A percentile compares a stretch with the other conserved stretches of the same genome.
These are phyloP conservation scores for Megaceryle maxima DNA, from an alignment of 2,113 vertebrate species.

Conservation along the genomic window DNA sequence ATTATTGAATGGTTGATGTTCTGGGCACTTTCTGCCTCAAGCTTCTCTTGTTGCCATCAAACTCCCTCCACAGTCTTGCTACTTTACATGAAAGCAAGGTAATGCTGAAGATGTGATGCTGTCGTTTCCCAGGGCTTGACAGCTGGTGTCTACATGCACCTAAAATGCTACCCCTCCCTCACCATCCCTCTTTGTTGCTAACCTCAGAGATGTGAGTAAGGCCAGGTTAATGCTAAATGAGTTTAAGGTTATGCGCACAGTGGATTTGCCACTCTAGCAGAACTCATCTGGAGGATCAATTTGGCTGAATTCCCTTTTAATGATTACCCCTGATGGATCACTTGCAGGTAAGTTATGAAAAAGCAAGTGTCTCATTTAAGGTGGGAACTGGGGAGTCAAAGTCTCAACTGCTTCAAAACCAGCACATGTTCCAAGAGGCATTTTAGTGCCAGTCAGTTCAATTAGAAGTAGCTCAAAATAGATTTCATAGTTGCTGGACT, in stretches of 20 bases:
- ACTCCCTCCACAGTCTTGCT: not conserved
- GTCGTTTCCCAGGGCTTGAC: conserved; percentile 47
- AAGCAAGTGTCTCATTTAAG: conserved; percentile 14
- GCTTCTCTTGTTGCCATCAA: not conserved
- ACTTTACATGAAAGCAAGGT: not conserved
- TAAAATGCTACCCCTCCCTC: conserved; percentile 22
- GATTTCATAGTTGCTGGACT: not conserved
- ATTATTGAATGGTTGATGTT: not conserved
- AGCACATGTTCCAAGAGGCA: conserved; percentile 2
- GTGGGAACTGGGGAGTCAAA: conserved; percentile 24
- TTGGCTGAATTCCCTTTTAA: conserved; percentile 58
- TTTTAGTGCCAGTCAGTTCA: conserved; percentile 57
- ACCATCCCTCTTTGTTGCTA: conserved; percentile 38
- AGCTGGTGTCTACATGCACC: conserved; percentile 9
- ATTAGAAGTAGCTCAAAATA: conserved; percentile 58
- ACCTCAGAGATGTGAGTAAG: conserved; percentile 47
- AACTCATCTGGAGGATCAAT: conserved; percentile 55
- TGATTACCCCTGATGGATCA: conserved; percentile 57
- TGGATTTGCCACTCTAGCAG: conserved; percentile 47
- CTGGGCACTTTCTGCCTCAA: not conserved
- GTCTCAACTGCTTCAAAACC: conserved; percentile 46
- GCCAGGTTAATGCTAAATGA: conserved; percentile 64
- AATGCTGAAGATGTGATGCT: conserved; percentile 44
- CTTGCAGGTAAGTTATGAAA: conserved; percentile 31
- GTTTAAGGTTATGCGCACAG: conserved; percentile 43